These are phyloP conservation scores for Hippopotamyrus pictus DNA, from an alignment of 2,797 vertebrate genomes.

Conservation along the genomic window DNA sequence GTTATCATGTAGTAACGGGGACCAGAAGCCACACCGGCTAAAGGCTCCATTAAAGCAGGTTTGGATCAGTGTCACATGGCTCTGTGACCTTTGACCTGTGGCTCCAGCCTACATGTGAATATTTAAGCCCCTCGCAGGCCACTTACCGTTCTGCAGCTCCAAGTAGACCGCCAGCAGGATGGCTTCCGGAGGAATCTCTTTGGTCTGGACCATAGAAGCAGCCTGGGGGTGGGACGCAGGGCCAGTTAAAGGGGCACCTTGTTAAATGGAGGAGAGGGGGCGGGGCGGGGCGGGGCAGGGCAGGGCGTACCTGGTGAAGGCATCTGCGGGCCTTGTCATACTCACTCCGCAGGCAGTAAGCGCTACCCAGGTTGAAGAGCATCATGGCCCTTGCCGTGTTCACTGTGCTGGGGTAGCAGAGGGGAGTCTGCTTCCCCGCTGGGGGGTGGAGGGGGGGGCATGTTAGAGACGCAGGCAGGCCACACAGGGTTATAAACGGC, in stretches of 20 bases:
- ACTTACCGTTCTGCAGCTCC: conserved; percentile 89
- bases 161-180: conserved; percentile 92
- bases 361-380: conserved; percentile 95
- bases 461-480: not conserved
- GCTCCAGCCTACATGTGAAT: not conserved
- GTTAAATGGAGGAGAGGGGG: not conserved
- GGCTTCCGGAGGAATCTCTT: conserved; percentile 94
- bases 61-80: not conserved
- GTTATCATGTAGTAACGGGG: not conserved
- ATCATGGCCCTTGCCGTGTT: conserved; percentile 87
- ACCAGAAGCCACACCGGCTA: not conserved
- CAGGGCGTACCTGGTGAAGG: conserved; percentile 57
- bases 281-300: no score
- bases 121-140: not conserved
- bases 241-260: not conserved
- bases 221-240: conserved; percentile 61
- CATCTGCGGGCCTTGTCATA: conserved; percentile 97
- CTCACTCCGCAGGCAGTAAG: conserved; percentile 93
- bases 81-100: not conserved
- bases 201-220: conserved; percentile 87
- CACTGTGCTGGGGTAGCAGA: conserved; percentile 92
- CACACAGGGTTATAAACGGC: not conserved
- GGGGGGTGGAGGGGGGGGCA: not conserved
- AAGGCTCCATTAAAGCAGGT: not conserved
- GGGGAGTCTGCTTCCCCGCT: conserved; percentile 89